Conservation (phyloP, 2,113 vertebrate genomes). For the Lasiurus cinereus region DNA sequence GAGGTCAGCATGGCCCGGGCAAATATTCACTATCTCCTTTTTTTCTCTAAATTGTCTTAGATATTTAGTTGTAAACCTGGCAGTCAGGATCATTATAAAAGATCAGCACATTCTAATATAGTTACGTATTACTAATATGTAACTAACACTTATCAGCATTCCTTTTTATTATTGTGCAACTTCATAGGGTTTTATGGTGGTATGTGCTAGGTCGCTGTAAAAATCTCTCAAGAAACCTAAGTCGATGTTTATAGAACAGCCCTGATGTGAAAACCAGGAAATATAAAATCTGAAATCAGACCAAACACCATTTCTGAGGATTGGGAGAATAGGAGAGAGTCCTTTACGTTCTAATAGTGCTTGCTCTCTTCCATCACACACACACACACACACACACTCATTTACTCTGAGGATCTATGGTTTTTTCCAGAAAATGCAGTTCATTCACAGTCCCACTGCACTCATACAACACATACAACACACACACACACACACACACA, state of each 20-base stretch:
- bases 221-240: neutral
- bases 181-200: neutral
- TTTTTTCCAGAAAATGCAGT: slow-evolving; percentile 41
- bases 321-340: slow-evolving; percentile 26
- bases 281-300: slow-evolving; percentile 20
- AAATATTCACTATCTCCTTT: slow-evolving; percentile 17
- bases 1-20: neutral
- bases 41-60: slow-evolving; percentile 9
- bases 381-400: neutral
- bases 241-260: slow-evolving; percentile 28
- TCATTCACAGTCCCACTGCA: slow-evolving; percentile 37
- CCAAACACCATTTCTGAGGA: neutral
- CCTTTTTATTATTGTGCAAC: neutral
- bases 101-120: neutral
- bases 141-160: slow-evolving; percentile 13
- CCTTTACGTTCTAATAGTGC: neutral
- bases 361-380: neutral
- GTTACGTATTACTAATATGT: neutral
- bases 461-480: slow-evolving; percentile 42
- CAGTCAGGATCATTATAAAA: neutral
- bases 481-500: neutral
- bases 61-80: slow-evolving; percentile 3
- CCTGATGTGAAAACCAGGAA: neutral
- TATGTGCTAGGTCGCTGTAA: neutral
- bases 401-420: slow-evolving; percentile 45